phyloP scores from a whole-genome alignment of 2,888 invertebrate species.

The Molanna angustata region DNA sequence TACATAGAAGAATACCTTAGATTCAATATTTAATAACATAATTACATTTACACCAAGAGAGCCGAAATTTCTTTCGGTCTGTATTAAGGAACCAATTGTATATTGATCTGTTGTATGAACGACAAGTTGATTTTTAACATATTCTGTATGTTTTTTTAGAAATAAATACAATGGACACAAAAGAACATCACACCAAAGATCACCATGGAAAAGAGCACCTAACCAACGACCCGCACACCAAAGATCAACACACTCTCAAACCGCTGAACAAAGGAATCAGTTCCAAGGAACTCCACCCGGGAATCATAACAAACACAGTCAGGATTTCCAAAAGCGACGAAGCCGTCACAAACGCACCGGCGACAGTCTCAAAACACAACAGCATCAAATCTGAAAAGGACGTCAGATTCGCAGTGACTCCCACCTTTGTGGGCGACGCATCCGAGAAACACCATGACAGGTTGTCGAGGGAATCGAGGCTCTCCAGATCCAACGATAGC shows the following conservation, averaged over 20 bases:
- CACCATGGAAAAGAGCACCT: no score
- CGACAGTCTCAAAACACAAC: slow-evolving; percentile 35
- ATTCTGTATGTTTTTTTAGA: no score
- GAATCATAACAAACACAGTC: slow-evolving; percentile 21
- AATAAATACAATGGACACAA: not conserved
- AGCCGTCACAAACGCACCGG: slow-evolving; percentile 19
- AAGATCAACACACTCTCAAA: slow-evolving; percentile 23
- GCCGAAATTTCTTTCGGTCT: no score
- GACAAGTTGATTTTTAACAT: no score
- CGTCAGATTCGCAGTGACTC: slow-evolving; percentile 39
- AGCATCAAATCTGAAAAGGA: slow-evolving; percentile 43
- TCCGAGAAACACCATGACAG: slow-evolving; percentile 34
- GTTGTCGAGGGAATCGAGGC: slow-evolving; percentile 12
- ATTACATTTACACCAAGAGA: no score
- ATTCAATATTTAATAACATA: no score
- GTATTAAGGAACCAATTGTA: no score
- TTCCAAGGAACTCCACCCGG: slow-evolving; percentile 23
- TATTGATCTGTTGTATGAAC: no score
- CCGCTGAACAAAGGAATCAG: slow-evolving; percentile 13
- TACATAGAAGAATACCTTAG: no score
- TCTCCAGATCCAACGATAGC: slow-evolving; percentile 40
- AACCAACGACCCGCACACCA: slow-evolving; percentile 22
- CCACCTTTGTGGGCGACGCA: slow-evolving; percentile 26
- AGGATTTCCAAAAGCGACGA: slow-evolving; percentile 32
- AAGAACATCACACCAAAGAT: no score